Evolutionary conservation across 1,140 invertebrate species (phyloP).

Genomic region (Harlomillsia oculata): DNA sequence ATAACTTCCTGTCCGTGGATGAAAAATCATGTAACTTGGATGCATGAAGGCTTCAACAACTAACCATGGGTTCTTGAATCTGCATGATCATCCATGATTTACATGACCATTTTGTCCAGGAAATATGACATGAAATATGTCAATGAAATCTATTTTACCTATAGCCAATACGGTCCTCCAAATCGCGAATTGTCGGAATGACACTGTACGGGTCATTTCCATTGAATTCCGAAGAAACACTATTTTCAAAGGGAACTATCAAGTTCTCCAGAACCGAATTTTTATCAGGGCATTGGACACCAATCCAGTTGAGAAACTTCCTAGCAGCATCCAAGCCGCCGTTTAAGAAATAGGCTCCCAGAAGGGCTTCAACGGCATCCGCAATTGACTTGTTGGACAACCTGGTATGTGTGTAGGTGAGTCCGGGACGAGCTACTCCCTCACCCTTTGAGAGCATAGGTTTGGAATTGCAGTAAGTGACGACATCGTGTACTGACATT

Average conservation of each 20-base stretch:
- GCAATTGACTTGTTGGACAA: slow-evolving; percentile 26
- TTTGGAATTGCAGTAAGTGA: too few relatives aligned
- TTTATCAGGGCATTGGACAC: slow-evolving; percentile 3
- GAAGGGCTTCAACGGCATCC: slow-evolving; percentile 30
- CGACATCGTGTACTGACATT: too few relatives aligned
- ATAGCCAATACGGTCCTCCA: slow-evolving; percentile 12
- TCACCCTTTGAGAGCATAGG: too few relatives aligned
- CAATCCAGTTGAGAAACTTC: slow-evolving; percentile 20
- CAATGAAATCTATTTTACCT: not conserved
- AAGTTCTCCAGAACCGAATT: not conserved
- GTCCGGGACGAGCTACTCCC: too few relatives aligned
- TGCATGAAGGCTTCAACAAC: slow-evolving; percentile 82
- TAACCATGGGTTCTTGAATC: slow-evolving; percentile 47
- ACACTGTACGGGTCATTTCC: not conserved
- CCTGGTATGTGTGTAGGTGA: slow-evolving; percentile 8
- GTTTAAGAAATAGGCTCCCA: slow-evolving; percentile 26
- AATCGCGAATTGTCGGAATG: not conserved
- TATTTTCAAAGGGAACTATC: too few relatives aligned
- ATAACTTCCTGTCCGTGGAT: slow-evolving; percentile 79
- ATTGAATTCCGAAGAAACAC: not conserved
- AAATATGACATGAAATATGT: not conserved
- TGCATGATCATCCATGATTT: slow-evolving; percentile 8
- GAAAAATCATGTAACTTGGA: slow-evolving; percentile 76
- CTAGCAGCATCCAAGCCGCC: slow-evolving; percentile 18
- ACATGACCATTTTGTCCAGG: not conserved